phyloP scores from a whole-genome alignment of 2,888 invertebrate species.

The Dermolepida albohirtum region DNA sequence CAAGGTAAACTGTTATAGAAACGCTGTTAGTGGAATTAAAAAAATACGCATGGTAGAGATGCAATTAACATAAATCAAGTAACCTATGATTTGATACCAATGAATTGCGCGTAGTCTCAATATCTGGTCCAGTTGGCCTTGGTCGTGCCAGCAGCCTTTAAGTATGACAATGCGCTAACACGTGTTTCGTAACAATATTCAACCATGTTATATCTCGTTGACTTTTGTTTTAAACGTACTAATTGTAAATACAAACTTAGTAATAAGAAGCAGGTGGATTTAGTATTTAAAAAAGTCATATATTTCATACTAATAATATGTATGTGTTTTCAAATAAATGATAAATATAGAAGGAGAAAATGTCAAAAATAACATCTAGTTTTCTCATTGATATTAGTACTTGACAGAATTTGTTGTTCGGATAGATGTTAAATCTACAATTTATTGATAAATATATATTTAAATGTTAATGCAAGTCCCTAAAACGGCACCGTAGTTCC shows the following conservation, averaged over 20 bases:
- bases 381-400: too few species aligned
- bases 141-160: slow-evolving; percentile 48
- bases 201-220: background rate
- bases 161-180: slow-evolving; percentile 36
- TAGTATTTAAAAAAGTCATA: too few species aligned
- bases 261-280: too few species aligned
- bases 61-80: slow-evolving; percentile 54
- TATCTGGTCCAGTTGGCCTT: slow-evolving; percentile 58
- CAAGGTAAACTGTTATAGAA: slow-evolving; percentile 8
- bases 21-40: slow-evolving; percentile 13
- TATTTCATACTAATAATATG: too few species aligned
- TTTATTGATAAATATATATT: too few species aligned
- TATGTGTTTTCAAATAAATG: too few species aligned
- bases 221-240: background rate
- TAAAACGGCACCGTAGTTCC: too few species aligned
- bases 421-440: too few species aligned
- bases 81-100: slow-evolving; percentile 56
- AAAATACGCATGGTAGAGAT: slow-evolving; percentile 22
- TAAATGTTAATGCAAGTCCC: too few species aligned
- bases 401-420: too few species aligned
- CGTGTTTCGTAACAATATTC: slow-evolving; percentile 30
- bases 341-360: too few species aligned
- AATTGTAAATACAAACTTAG: background rate
- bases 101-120: slow-evolving; percentile 54
- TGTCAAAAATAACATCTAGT: too few species aligned